Conservation (phyloP, 2,888 invertebrate genomes). For the Eupeodes luniger region DNA sequence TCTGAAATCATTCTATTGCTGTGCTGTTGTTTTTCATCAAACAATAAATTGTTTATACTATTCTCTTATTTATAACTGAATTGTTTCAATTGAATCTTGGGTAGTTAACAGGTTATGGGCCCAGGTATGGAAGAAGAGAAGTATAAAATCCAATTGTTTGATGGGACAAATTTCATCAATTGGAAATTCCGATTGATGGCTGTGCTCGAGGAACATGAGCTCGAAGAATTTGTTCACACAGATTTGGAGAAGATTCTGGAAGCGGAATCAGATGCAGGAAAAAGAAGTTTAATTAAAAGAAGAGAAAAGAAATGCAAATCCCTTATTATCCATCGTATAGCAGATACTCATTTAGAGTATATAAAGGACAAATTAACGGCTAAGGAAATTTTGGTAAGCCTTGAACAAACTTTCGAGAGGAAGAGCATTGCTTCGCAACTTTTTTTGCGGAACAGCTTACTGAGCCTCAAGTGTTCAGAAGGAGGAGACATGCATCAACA, state of each 20-base stretch:
- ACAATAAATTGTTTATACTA: too few species aligned
- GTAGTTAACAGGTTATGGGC: too few species aligned
- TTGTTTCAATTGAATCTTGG: too few species aligned
- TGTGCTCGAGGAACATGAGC: background rate
- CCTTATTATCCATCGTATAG: constrained; percentile 1
- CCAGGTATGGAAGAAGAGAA: too few species aligned
- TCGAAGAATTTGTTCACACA: too few species aligned
- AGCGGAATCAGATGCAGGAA: background rate
- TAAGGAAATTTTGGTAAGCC: background rate
- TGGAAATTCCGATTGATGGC: background rate
- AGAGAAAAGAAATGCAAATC: too few species aligned
- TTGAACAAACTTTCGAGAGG: too few species aligned
- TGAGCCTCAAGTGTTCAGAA: background rate
- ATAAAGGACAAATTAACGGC: background rate
- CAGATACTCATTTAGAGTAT: background rate
- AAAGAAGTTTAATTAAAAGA: background rate
- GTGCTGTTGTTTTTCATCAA: too few species aligned
- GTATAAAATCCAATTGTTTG: background rate
- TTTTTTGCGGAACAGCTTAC: background rate
- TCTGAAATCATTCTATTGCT: too few species aligned
- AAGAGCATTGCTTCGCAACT: too few species aligned
- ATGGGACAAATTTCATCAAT: constrained; percentile 1
- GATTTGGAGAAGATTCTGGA: background rate
- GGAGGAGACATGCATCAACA: constrained; percentile 2
- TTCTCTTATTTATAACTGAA: too few species aligned